Evolutionary conservation across 2,797 vertebrate genomes (phyloP).

Genomic region (Neomorphus geoffroyi): DNA sequence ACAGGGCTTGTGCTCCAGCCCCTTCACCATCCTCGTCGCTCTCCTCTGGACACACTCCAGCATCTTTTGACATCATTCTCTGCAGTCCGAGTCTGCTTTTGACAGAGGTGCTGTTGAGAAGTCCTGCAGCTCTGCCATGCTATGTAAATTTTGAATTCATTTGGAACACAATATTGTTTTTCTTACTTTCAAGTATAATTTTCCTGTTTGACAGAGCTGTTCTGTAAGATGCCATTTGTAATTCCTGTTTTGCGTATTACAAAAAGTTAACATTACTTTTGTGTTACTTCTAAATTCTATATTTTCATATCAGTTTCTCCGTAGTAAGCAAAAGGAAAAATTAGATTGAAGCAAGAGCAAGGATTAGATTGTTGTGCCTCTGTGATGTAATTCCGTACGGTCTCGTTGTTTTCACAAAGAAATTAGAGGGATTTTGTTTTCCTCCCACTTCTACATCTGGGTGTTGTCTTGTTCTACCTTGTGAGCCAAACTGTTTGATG

Average conservation of each 20-base stretch:
- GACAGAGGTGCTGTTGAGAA: no score
- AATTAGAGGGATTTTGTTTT: background rate
- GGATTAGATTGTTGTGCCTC: no score
- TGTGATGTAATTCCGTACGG: background rate
- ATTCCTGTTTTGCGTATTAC: background rate
- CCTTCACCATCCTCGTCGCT: no score
- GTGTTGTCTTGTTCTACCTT: background rate
- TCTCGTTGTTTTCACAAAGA: background rate
- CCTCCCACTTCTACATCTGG: background rate
- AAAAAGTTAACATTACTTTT: background rate
- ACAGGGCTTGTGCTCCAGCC: no score
- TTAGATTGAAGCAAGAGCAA: background rate
- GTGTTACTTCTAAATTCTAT: background rate
- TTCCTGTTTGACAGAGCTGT: background rate
- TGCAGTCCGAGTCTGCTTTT: background rate
- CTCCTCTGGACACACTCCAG: no score
- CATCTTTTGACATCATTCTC: no score
- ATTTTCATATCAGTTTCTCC: background rate
- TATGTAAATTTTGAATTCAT: no score
- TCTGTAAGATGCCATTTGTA: no score
- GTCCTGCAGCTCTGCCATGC: background rate
- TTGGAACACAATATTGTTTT: background rate
- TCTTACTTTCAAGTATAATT: background rate
- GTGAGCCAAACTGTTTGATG: accelerated
- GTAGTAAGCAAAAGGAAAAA: background rate